Conservation (phyloP, 2,797 vertebrate species). For the Smutsia temminckii region DNA sequence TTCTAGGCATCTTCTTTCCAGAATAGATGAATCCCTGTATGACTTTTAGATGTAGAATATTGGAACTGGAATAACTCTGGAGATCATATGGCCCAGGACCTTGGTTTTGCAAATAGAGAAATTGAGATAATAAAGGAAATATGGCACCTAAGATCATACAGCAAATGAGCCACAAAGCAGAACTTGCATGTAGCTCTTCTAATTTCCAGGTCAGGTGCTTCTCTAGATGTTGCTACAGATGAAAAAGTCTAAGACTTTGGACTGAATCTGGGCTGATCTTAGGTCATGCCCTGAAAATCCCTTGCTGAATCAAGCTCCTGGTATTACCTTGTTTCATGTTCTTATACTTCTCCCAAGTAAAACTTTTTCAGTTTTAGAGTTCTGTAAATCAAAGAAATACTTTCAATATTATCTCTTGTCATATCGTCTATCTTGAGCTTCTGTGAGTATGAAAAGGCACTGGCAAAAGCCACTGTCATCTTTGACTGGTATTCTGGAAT, state of each 20-base stretch:
- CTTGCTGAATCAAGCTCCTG: background rate
- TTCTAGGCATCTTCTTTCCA: background rate
- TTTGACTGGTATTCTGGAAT: background rate
- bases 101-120: background rate
- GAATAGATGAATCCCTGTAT: background rate
- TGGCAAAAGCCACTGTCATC: background rate
- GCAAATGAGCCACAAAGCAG: background rate
- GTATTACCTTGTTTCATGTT: background rate
- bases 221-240: background rate
- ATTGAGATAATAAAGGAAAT: background rate
- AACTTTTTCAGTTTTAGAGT: background rate
- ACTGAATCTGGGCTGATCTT: background rate
- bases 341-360: conserved; percentile 18
- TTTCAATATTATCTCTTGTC: background rate
- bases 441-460: background rate
- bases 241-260: background rate
- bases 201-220: background rate
- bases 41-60: background rate
- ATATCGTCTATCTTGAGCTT: background rate
- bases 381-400: conserved; percentile 29
- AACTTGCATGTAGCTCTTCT: background rate
- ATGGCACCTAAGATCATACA: background rate
- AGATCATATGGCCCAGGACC: background rate
- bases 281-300: background rate
- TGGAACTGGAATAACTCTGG: background rate